Conservation (phyloP, 2,888 invertebrate species). For the Cremastinae sp. region DNA sequence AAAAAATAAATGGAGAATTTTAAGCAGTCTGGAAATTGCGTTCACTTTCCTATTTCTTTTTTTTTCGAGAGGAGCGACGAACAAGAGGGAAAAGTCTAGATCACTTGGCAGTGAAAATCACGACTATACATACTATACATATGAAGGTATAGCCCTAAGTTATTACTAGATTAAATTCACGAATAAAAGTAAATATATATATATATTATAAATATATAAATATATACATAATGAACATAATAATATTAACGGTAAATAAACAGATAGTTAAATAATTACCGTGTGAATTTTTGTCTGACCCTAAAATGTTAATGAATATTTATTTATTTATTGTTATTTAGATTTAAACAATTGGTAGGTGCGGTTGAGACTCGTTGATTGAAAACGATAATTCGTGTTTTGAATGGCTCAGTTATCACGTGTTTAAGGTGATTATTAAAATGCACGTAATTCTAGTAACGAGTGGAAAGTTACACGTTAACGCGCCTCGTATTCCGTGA, state of each 20-base stretch:
- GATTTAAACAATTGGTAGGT: too few species aligned
- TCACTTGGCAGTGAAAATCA: constrained; percentile 48
- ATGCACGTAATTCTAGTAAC: not conserved
- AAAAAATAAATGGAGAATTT: not conserved
- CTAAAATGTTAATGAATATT: too few species aligned
- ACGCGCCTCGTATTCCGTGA: constrained; percentile 73
- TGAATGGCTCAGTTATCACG: too few species aligned
- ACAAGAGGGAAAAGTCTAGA: constrained; percentile 36
- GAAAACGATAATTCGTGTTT: too few species aligned
- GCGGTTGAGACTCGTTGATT: too few species aligned
- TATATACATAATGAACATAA: constrained; percentile 72
- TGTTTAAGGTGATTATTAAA: too few species aligned
- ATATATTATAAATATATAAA: constrained; percentile 68
- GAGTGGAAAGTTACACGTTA: constrained; percentile 29
- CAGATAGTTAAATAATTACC: constrained; percentile 66
- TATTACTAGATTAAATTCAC: constrained; percentile 72
- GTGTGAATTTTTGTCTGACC: constrained; percentile 14
- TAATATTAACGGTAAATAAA: constrained; percentile 75
- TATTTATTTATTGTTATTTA: not conserved
- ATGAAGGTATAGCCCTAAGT: constrained; percentile 70
- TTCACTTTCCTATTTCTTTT: too few species aligned
- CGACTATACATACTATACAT: constrained; percentile 69
- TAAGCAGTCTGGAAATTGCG: too few species aligned
- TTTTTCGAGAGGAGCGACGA: constrained; percentile 9
- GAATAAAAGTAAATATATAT: constrained; percentile 68